Evolutionary conservation across 2,113 vertebrate genomes (phyloP).

Genomic region (Turnix velox): DNA sequence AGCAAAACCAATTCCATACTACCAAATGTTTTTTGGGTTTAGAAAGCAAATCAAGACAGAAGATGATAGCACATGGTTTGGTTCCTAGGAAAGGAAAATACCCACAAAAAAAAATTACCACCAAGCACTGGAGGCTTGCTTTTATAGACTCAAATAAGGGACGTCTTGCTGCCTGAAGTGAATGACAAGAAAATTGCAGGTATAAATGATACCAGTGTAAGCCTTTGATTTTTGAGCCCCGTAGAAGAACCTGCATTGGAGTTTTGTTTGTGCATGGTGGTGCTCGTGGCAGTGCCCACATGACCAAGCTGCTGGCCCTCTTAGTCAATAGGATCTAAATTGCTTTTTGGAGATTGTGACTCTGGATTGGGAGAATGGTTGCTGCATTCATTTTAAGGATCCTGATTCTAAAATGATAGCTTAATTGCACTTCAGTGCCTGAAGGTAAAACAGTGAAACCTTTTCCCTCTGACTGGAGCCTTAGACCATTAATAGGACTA

Average conservation of each 20-base stretch:
- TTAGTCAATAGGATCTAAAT: not conserved
- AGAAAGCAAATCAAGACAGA: not conserved
- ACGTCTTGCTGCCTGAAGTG: not conserved
- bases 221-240: not conserved
- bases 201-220: not conserved
- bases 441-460: not conserved
- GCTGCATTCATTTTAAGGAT: not conserved
- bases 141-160: not conserved
- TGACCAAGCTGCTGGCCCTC: not conserved
- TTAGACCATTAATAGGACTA: not conserved
- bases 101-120: too few relatives aligned
- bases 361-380: not conserved
- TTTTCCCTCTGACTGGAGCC: not conserved
- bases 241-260: not conserved
- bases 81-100: not conserved
- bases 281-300: accelerated
- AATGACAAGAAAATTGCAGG: not conserved
- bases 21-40: not conserved
- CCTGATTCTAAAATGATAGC: not conserved
- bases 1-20: not conserved
- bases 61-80: not conserved
- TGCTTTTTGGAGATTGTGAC: not conserved
- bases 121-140: not conserved
- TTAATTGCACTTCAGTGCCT: not conserved
- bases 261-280: accelerated